Conservation (phyloP, 2,888 invertebrate species). For the Sinodicranocentrus sp. region DNA sequence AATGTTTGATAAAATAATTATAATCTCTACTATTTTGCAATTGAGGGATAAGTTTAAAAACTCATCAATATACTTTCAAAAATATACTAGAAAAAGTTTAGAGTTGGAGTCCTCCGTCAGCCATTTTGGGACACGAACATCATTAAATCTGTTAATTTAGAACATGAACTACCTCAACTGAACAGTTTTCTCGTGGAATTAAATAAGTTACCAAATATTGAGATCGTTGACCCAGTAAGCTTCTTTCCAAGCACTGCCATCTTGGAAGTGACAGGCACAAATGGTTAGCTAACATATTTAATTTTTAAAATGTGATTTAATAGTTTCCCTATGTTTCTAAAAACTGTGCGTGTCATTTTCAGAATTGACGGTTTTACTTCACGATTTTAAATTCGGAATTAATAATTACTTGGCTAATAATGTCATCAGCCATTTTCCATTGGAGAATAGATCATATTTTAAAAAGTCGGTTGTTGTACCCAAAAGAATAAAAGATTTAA, state of each 20-base stretch:
- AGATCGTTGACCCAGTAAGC: constrained; percentile 3
- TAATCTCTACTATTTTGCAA: background rate
- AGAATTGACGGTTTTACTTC: constrained; percentile 55
- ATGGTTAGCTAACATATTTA: background rate
- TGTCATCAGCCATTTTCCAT: background rate
- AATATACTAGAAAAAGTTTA: constrained; percentile 29
- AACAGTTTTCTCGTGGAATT: background rate
- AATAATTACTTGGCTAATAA: constrained; percentile 60
- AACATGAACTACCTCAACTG: constrained; percentile 24
- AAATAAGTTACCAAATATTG: background rate
- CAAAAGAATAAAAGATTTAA: constrained; percentile 24
- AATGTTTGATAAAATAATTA: background rate
- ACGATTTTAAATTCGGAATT: constrained; percentile 65
- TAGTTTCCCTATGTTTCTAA: too few species aligned
- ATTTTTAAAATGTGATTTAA: too few species aligned
- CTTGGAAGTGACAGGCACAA: background rate
- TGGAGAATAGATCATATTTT: background rate
- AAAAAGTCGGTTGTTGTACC: background rate
- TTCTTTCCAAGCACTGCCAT: background rate
- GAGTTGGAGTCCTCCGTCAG: constrained; percentile 46
- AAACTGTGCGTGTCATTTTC: background rate
- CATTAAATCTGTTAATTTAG: constrained; percentile 2
- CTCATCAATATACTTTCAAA: too few species aligned
- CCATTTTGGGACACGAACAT: constrained; percentile 47
- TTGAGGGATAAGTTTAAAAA: background rate